Evolutionary conservation across 2,797 vertebrate genomes (phyloP), one percentile per base, ranked within the genome.

Genomic region (Pipistrellus kuhlii): DNA sequence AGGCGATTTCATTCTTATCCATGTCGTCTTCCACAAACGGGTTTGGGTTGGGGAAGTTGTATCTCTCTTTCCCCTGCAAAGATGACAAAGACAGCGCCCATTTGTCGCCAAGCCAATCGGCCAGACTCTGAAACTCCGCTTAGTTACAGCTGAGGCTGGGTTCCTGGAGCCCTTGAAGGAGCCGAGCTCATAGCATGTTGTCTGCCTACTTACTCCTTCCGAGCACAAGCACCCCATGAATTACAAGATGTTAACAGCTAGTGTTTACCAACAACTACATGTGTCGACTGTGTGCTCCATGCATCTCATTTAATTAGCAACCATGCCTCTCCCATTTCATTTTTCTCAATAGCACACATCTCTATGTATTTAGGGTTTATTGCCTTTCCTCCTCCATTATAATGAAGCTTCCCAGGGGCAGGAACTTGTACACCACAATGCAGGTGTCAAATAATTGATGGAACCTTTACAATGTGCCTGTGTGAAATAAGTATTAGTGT

Each of bases 11-110:
- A 0, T 99, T 99, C 98, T 99, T 99, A 96, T 99, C 99, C 98
- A 98, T 99, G 92, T 99, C 99, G 41, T 99, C 99, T 95, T 99
- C 99, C 97, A 99, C 99, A 97, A 99, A 99, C 0, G 99, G 99
- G 97, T 99, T 99, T 76, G 99, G 38, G 96, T 98, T 99, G 15
- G 99, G 99, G 96, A 99, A 99, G 98, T 99, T 99, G 98, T 99
- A 98, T 14, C 99, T 98, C 75, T 99, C 99, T 88, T 99, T 99
- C 44, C 99, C 99, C 99, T 99, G 95, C 17, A 89, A 41, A 9
- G 90, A 87, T 27, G 62, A 48, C 93, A 86, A 25, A 78, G 38
- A 83, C 35, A 13, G 83, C 0, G 9, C 62, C 41, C 68, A 62
- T 20, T 5, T 14, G 12, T 11, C 0, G 13, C 77, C 32, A 4